Evolutionary conservation across 2,888 invertebrate genomes (phyloP).

Genomic region (Oligia latruncula): DNA sequence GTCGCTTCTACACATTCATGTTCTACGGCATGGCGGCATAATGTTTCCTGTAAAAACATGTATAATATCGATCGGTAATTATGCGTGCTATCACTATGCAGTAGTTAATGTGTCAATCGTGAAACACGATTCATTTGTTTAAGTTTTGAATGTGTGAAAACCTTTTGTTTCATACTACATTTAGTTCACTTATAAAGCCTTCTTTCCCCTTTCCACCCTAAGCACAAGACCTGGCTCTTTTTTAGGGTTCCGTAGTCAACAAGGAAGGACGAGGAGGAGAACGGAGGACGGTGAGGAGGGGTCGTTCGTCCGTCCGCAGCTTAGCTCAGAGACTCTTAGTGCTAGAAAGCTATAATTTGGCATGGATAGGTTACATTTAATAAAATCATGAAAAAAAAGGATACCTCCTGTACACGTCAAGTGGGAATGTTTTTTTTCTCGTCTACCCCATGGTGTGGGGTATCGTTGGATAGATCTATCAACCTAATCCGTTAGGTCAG

Average conservation of each 20-base stretch:
- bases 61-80: conserved; percentile 33
- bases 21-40: not conserved
- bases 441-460: too few species aligned
- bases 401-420: too few species aligned
- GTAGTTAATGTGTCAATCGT: not conserved
- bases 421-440: too few species aligned
- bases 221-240: not conserved
- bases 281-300: too few species aligned
- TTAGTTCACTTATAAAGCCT: not conserved
- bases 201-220: not conserved
- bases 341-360: too few species aligned
- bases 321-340: too few species aligned
- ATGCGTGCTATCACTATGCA: conserved; percentile 6
- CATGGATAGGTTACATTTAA: too few species aligned
- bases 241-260: too few species aligned
- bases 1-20: not conserved
- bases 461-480: too few species aligned
- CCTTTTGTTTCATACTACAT: not conserved
- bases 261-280: too few species aligned
- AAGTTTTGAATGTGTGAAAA: not conserved
- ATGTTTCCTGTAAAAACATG: conserved; percentile 24
- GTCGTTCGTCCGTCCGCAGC: too few species aligned
- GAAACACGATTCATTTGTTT: conserved; percentile 14
- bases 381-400: too few species aligned
- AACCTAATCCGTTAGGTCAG: not conserved